Evolutionary conservation across 2,888 invertebrate genomes (phyloP).

Genomic region (Craniophora ligustri): DNA sequence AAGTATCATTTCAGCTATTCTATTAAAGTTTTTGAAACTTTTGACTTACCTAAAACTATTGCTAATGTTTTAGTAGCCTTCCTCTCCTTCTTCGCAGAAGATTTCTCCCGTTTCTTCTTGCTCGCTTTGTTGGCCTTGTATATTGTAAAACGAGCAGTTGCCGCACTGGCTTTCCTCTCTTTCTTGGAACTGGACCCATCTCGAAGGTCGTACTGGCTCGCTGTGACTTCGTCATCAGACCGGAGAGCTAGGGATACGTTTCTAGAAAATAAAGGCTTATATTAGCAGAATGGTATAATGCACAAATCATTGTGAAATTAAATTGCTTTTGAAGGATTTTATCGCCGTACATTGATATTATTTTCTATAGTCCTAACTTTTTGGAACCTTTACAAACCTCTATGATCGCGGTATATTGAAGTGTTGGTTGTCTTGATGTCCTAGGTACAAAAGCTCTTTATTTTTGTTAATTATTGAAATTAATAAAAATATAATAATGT

Average conservation of each 20-base stretch:
- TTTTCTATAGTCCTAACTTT: too few relatives aligned
- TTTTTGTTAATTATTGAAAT: too few relatives aligned
- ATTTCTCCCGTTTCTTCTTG: conserved; percentile 97
- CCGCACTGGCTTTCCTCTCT: conserved; percentile 90
- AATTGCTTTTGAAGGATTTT: too few relatives aligned
- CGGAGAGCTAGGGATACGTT: conserved; percentile 89
- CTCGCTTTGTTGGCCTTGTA: conserved; percentile 98
- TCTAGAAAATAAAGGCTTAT: conserved; percentile 70
- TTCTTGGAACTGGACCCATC: conserved; percentile 90
- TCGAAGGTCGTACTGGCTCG: conserved; percentile 78
- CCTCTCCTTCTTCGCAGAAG: conserved; percentile 97
- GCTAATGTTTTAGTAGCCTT: conserved; percentile 99
- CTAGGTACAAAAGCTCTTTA: too few relatives aligned
- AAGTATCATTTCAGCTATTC: too few relatives aligned
- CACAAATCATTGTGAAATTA: too few relatives aligned
- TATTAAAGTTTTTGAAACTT: background rate
- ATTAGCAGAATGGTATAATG: too few relatives aligned
- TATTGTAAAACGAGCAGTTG: conserved; percentile 95
- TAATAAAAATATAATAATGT: too few relatives aligned
- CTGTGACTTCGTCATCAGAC: conserved; percentile 77
- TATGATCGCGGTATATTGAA: too few relatives aligned
- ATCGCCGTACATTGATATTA: too few relatives aligned
- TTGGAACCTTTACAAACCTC: too few relatives aligned
- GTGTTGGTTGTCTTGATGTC: too few relatives aligned
- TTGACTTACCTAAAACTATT: conserved; percentile 97